Evolutionary conservation across 2,888 invertebrate species (phyloP).

Genomic region (Drosophila seclusa): DNA sequence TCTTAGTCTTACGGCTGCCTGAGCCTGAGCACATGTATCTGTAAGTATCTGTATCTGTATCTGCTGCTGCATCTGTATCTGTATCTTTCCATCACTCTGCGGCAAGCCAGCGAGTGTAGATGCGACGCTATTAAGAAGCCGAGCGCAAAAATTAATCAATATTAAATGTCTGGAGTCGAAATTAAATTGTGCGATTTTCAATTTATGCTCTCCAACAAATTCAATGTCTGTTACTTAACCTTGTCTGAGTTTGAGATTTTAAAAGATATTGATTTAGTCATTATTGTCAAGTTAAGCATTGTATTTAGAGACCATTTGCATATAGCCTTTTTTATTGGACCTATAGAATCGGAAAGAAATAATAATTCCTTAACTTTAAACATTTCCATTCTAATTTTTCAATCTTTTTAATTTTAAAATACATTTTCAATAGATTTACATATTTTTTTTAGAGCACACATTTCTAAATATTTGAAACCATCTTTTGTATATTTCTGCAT

Average conservation of each 20-base stretch:
- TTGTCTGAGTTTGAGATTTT: conserved; percentile 20
- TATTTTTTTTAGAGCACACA: neutral
- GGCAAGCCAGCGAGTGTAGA: conserved; percentile 24
- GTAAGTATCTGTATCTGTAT: conserved; percentile 44
- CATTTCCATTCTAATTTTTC: neutral
- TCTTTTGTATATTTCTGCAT: neutral
- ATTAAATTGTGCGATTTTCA: conserved; percentile 61
- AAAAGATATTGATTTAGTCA: conserved; percentile 4
- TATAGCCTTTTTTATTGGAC: neutral
- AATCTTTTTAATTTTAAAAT: neutral
- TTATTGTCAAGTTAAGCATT: neutral
- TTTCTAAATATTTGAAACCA: neutral
- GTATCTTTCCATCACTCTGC: conserved; percentile 60
- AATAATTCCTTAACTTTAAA: neutral
- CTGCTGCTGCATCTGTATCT: conserved; percentile 35
- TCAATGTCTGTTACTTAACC: conserved; percentile 33
- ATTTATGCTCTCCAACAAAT: conserved; percentile 35
- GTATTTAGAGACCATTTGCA: neutral
- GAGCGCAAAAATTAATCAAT: conserved; percentile 68
- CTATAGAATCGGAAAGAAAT: neutral
- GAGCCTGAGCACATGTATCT: conserved; percentile 35
- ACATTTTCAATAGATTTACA: neutral
- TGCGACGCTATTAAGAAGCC: conserved; percentile 61
- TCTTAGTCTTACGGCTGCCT: conserved; percentile 32
- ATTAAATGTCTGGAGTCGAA: conserved; percentile 66